These are phyloP conservation scores for Nyctibius bracteatus DNA, from an alignment of 2,113 vertebrate genomes.

Conservation along the genomic window DNA sequence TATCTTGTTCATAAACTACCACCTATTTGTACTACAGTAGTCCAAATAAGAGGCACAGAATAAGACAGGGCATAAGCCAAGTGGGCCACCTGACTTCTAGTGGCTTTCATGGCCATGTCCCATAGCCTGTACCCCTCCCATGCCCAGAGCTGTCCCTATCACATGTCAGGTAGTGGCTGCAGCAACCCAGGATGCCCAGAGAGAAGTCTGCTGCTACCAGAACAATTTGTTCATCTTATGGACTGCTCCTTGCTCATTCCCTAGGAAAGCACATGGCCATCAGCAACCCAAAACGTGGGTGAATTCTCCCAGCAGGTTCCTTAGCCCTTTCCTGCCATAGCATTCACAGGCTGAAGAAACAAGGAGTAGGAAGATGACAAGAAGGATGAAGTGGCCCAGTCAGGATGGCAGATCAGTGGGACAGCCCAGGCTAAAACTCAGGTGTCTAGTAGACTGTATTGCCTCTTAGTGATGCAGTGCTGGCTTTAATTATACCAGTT, in stretches of 20 bases:
- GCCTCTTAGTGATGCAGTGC: background rate
- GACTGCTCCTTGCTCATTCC: background rate
- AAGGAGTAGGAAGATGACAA: background rate
- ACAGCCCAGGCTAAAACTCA: background rate
- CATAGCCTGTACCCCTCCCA: background rate
- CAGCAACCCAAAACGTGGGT: background rate
- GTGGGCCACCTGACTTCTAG: background rate
- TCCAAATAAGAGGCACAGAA: background rate
- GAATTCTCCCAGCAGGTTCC: background rate
- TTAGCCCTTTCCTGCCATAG: background rate
- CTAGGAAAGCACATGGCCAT: background rate
- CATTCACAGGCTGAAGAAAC: background rate
- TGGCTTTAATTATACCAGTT: background rate
- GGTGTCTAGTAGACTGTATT: background rate
- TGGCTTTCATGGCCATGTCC: background rate
- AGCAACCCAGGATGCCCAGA: background rate
- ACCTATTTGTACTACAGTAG: background rate
- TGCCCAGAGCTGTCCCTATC: background rate
- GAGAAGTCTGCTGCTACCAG: background rate
- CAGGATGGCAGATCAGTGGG: background rate
- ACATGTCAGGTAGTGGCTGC: background rate
- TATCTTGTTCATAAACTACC: background rate
- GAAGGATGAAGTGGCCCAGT: background rate
- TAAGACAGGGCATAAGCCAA: background rate
- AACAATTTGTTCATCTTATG: background rate